Conservation (phyloP, 2,113 vertebrate species). For the Python bivittatus region DNA sequence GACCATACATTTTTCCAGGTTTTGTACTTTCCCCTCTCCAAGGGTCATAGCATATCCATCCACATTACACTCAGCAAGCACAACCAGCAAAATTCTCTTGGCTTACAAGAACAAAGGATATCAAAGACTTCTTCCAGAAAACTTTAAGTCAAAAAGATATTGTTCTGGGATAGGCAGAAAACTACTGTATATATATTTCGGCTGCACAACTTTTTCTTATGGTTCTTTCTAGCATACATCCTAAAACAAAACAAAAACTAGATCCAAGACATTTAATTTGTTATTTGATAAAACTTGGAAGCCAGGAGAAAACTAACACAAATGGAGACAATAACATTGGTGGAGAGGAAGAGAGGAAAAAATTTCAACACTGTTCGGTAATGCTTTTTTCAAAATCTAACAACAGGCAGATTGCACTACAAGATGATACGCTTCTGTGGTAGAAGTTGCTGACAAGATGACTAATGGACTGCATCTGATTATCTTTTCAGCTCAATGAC, state of each 20-base stretch:
- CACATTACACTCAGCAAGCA: not conserved
- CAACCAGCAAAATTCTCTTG: not conserved
- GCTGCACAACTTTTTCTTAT: not conserved
- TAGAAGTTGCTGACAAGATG: conserved; percentile 67
- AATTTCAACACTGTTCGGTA: not conserved
- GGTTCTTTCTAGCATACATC: conserved; percentile 33
- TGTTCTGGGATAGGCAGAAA: not conserved
- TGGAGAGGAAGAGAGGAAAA: conserved; percentile 17
- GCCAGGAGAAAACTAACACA: conserved; percentile 54
- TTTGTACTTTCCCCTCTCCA: not conserved
- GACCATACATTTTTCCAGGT: not conserved
- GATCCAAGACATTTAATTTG: conserved; percentile 56
- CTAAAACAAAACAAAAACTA: conserved; percentile 8
- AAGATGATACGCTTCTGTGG: conserved; percentile 67
- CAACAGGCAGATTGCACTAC: conserved; percentile 68
- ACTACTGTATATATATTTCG: not conserved
- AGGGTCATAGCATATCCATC: no score
- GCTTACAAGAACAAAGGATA: not conserved
- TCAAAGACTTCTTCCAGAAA: not conserved
- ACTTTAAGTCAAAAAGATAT: not conserved
- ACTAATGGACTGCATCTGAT: conserved; percentile 71
- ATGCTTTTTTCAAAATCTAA: conserved; percentile 65
- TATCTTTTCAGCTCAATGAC: conserved; percentile 67
- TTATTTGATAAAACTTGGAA: conserved; percentile 49
- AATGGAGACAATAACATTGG: conserved; percentile 22